These are phyloP conservation scores for Candoia aspera DNA, from an alignment of 2,113 vertebrate genomes.

Conservation along the genomic window DNA sequence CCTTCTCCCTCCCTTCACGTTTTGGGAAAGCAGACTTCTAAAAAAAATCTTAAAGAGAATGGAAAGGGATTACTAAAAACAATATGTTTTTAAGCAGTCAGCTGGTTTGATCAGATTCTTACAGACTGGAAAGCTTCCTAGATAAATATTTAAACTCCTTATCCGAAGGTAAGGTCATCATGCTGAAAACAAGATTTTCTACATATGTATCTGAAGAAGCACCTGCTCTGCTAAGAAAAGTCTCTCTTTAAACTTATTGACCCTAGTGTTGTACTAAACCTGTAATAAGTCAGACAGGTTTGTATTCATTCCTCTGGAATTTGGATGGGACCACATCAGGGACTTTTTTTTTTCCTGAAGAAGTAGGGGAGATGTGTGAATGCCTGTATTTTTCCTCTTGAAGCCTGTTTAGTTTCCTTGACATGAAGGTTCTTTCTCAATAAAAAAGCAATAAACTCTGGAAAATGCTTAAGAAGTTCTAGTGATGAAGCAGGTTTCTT, in stretches of 20 bases:
- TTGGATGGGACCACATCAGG: not conserved
- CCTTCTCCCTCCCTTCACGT: not conserved
- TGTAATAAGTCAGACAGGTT: not conserved
- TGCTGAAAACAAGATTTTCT: conserved; percentile 1
- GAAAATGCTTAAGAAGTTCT: not conserved
- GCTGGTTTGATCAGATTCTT: not conserved
- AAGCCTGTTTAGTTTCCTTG: not conserved
- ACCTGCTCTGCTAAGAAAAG: not conserved
- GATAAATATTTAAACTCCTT: not conserved
- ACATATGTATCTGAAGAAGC: not conserved
- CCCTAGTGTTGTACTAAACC: not conserved
- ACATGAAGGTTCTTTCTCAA: not conserved
- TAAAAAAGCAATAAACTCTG: not conserved
- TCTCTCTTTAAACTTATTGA: not conserved
- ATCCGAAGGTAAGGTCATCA: not conserved
- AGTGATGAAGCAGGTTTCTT: not conserved
- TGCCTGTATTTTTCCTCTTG: not conserved
- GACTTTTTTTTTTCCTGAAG: not conserved
- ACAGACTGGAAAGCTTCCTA: not conserved
- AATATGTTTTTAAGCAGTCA: not conserved
- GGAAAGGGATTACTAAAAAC: not conserved
- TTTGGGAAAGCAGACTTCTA: not conserved
- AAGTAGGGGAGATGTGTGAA: not conserved
- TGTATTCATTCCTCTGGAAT: not conserved
- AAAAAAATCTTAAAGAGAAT: not conserved